These are phyloP conservation scores for Manis crassicaudata DNA, from an alignment of 2,797 vertebrate genomes.

Conservation along the genomic window DNA sequence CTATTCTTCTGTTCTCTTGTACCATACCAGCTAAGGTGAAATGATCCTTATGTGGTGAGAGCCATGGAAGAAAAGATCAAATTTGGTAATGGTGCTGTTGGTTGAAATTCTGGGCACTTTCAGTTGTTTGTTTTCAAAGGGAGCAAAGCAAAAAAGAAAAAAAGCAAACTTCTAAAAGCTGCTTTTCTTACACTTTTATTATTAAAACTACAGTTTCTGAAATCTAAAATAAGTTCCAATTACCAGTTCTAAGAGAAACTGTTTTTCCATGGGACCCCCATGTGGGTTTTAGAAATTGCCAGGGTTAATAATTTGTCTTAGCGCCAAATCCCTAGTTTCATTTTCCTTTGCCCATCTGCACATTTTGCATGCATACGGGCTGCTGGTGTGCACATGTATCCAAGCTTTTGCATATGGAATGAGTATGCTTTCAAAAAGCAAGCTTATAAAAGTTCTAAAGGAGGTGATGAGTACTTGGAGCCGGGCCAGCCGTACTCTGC, in stretches of 20 bases:
- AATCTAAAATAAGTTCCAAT: slow-evolving; percentile 13
- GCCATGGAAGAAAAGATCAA: neutral
- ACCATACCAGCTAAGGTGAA: neutral
- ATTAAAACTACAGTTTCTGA: slow-evolving; percentile 1
- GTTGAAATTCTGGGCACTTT: slow-evolving; percentile 33
- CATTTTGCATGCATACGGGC: slow-evolving; percentile 46
- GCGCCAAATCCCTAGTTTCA: neutral
- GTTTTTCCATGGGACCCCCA: neutral
- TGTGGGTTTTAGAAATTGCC: slow-evolving; percentile 20
- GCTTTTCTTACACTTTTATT: slow-evolving; percentile 12
- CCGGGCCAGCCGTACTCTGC: neutral
- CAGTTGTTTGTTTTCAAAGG: slow-evolving; percentile 48
- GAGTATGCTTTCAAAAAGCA: slow-evolving; percentile 42
- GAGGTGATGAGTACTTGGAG: neutral
- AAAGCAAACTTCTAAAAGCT: neutral
- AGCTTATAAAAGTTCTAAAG: slow-evolving; percentile 21
- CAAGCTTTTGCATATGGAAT: slow-evolving; percentile 61
- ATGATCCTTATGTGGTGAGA: neutral
- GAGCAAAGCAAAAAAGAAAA: neutral
- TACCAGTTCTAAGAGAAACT: neutral
- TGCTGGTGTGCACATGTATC: slow-evolving; percentile 2
- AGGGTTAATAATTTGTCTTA: slow-evolving; percentile 38
- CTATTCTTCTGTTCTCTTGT: neutral
- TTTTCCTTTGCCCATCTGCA: slow-evolving; percentile 54
- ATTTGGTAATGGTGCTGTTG: neutral